phyloP scores from a whole-genome alignment of 2,113 vertebrate genomes.

The Triplophysa rosa region DNA sequence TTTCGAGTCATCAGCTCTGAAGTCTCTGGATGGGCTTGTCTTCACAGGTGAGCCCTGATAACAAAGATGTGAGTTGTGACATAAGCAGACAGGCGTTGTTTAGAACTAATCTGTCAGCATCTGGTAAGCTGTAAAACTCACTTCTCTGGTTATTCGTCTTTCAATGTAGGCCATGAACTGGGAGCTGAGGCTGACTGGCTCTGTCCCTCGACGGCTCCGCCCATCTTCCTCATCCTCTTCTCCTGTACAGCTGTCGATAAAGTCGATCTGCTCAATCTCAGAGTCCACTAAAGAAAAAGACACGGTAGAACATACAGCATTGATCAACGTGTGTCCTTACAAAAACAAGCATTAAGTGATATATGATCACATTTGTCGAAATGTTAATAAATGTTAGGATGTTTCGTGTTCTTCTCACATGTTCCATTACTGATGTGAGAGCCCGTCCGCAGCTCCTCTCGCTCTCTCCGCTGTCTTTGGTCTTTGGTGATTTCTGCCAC shows the following conservation, averaged over 20 bases:
- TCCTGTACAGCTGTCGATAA: constrained; percentile 85
- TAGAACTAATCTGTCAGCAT: not conserved
- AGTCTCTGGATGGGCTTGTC: constrained; percentile 68
- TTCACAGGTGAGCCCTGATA: constrained; percentile 81
- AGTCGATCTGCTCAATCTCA: constrained; percentile 87
- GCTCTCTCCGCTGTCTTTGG: constrained; percentile 76
- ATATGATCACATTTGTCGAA: too few relatives aligned
- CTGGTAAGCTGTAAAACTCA: constrained; percentile 44
- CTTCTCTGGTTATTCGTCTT: constrained; percentile 80
- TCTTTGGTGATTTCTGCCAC: constrained; percentile 87
- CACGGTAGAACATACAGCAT: too few relatives aligned
- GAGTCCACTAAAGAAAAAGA: constrained; percentile 72
- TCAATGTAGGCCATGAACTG: constrained; percentile 89
- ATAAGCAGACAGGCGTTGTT: not conserved
- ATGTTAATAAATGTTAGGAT: too few relatives aligned
- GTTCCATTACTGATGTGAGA: constrained; percentile 83
- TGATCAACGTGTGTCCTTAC: too few relatives aligned
- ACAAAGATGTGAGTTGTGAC: not conserved
- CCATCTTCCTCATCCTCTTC: constrained; percentile 81
- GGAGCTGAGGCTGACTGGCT: constrained; percentile 81
- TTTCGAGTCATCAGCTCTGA: constrained; percentile 78
- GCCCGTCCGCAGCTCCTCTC: constrained; percentile 73
- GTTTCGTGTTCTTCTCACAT: constrained; percentile 68
- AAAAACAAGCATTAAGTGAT: too few relatives aligned
- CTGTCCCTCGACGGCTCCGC: constrained; percentile 65